These are phyloP conservation scores for Ceriagrion tenellum DNA, from an alignment of 2,888 invertebrate species.

Conservation along the genomic window DNA sequence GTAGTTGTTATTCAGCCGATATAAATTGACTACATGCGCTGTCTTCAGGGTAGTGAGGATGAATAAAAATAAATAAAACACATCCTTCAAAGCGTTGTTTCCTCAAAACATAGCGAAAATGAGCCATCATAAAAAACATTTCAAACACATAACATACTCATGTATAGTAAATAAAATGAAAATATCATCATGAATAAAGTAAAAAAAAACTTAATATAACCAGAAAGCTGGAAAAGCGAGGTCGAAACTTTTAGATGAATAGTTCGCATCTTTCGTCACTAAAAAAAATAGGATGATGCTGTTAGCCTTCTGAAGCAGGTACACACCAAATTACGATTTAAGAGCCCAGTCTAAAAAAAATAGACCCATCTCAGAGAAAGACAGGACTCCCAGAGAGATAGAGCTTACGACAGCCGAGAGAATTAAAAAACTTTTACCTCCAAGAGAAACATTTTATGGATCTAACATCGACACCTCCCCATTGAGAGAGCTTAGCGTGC, in stretches of 20 bases:
- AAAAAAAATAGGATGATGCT: neutral
- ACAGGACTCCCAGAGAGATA: neutral
- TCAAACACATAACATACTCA: neutral
- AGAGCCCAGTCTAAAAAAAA: neutral
- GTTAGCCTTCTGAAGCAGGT: neutral
- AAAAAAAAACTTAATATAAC: neutral
- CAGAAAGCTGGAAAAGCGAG: neutral
- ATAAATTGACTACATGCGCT: too few species aligned
- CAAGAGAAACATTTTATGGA: neutral
- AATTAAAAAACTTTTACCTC: neutral
- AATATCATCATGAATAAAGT: neutral
- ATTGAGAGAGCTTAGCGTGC: neutral
- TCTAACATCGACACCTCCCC: constrained; percentile 6
- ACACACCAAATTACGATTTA: neutral
- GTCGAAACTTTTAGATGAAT: neutral
- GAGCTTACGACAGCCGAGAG: neutral
- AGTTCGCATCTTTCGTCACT: neutral
- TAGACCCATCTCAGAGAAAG: neutral
- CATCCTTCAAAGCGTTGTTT: too few species aligned
- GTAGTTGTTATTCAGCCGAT: too few species aligned
- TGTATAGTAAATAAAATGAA: neutral
- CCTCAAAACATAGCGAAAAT: too few species aligned
- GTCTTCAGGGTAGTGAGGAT: too few species aligned
- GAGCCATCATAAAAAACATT: too few species aligned
- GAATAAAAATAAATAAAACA: too few species aligned